Conservation (phyloP, 2,113 vertebrate genomes). For the Triplophysa dalaica region DNA sequence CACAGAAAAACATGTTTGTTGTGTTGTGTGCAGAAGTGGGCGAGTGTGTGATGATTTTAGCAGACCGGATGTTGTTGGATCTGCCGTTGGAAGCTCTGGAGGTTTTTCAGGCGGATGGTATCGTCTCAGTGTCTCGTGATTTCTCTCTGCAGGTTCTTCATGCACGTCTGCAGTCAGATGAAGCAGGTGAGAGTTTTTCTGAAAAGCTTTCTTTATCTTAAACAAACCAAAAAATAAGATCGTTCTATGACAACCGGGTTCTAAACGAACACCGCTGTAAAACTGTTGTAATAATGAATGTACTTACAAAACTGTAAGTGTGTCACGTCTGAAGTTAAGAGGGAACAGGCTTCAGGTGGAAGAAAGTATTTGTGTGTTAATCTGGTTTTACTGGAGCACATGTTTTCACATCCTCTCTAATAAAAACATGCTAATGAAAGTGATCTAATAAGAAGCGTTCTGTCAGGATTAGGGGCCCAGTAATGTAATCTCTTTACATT, state of each 20-base stretch:
- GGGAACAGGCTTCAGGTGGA: background rate
- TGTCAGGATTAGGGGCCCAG: slow-evolving; percentile 30
- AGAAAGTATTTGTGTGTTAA: slow-evolving; percentile 37
- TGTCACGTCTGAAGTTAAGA: background rate
- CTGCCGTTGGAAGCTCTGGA: slow-evolving; percentile 81
- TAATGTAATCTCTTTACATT: slow-evolving; percentile 42
- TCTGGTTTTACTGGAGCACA: slow-evolving; percentile 19
- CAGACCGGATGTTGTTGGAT: slow-evolving; percentile 75
- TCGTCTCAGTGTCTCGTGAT: slow-evolving; percentile 80
- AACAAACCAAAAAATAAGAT: background rate
- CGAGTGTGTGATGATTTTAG: slow-evolving; percentile 75
- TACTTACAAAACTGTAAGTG: background rate
- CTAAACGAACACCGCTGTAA: too few species aligned
- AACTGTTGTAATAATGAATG: too few species aligned
- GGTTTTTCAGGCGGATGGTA: slow-evolving; percentile 67
- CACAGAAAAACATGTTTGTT: background rate
- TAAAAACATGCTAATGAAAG: slow-evolving; percentile 35
- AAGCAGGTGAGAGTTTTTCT: slow-evolving; percentile 64
- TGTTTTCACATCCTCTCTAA: slow-evolving; percentile 2
- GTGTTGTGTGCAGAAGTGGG: slow-evolving; percentile 58
- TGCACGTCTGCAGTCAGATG: slow-evolving; percentile 69
- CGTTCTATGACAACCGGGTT: background rate
- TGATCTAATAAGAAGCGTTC: slow-evolving; percentile 39
- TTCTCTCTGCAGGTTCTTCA: slow-evolving; percentile 84
- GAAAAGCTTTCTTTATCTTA: background rate